Conservation (phyloP, 2,888 invertebrate genomes). For the Stenichneumon culpator region DNA sequence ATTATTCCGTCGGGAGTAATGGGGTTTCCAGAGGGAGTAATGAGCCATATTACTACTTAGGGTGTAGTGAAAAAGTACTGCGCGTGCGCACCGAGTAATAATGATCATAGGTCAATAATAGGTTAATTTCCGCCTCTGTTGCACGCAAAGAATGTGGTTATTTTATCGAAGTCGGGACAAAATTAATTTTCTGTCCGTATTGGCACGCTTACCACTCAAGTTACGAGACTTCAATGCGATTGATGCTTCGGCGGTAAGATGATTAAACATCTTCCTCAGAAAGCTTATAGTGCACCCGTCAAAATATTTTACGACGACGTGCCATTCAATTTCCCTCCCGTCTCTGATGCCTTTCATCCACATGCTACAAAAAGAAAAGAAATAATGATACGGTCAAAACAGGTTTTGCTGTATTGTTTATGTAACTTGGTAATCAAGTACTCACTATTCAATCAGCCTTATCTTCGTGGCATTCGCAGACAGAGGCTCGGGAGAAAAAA, state of each 20-base stretch:
- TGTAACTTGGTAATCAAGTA: conserved; percentile 26
- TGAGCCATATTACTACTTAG: too few species aligned
- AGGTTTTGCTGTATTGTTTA: not conserved
- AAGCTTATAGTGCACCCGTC: conserved; percentile 77
- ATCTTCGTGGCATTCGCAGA: conserved; percentile 79
- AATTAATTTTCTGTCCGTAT: conserved; percentile 20
- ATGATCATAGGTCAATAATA: too few species aligned
- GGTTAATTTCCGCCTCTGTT: too few species aligned
- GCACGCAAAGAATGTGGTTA: too few species aligned
- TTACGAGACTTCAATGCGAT: conserved; percentile 18
- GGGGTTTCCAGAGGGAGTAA: too few species aligned
- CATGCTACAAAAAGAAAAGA: conserved; percentile 71
- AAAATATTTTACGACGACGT: conserved; percentile 72
- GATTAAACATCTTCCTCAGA: conserved; percentile 70
- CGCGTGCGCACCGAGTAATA: too few species aligned
- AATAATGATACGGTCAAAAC: not conserved
- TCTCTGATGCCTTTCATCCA: conserved; percentile 72
- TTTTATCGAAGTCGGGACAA: not conserved
- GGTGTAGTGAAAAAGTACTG: too few species aligned
- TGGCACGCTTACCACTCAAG: conserved; percentile 62
- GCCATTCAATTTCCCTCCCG: conserved; percentile 76
- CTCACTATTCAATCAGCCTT: conserved; percentile 80
- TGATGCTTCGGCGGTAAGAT: conserved; percentile 61
- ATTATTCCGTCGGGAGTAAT: too few species aligned
- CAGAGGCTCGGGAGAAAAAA: conserved; percentile 76